A percentile compares a stretch with the other conserved stretches of the same genome.
These are phyloP conservation scores for Hypocryptadius cinnamomeus DNA, from an alignment of 2,113 vertebrate species.

Conservation along the genomic window DNA sequence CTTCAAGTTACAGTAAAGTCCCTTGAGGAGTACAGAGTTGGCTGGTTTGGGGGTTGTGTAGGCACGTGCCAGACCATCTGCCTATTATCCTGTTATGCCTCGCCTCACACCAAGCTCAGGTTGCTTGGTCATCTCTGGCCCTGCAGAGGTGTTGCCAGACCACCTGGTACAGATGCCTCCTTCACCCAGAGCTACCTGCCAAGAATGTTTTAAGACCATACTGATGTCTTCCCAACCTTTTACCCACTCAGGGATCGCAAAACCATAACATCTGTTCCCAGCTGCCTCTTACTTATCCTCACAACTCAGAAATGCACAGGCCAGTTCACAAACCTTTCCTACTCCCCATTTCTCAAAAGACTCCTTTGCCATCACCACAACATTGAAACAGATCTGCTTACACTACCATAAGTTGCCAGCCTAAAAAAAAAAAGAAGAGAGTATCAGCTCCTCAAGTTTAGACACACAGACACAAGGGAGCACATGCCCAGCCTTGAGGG, in stretches of 20 bases:
- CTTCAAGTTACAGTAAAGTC: not conserved
- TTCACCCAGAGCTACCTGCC: not conserved
- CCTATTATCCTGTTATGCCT: not conserved
- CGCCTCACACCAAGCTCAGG: not conserved
- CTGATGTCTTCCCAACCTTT: not conserved
- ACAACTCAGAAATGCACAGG: not conserved
- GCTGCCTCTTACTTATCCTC: not conserved
- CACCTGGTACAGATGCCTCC: not conserved
- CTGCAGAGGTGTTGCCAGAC: not conserved
- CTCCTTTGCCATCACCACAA: not conserved
- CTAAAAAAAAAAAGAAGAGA: not conserved
- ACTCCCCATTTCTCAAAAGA: not conserved
- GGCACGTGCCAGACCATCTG: not conserved
- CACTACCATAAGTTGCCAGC: not conserved
- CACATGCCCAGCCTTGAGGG: not conserved
- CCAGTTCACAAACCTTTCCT: not conserved
- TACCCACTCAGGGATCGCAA: not conserved
- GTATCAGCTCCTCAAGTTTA: not conserved
- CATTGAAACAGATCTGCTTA: not conserved
- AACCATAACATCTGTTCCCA: not conserved
- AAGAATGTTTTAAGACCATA: not conserved
- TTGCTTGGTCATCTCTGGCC: not conserved
- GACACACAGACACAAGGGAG: not conserved
- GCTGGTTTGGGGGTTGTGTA: not conserved
- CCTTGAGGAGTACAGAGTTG: not conserved